phyloP scores from a whole-genome alignment of 1,140 invertebrate genomes.

The Drosophila pseudoananassae region DNA sequence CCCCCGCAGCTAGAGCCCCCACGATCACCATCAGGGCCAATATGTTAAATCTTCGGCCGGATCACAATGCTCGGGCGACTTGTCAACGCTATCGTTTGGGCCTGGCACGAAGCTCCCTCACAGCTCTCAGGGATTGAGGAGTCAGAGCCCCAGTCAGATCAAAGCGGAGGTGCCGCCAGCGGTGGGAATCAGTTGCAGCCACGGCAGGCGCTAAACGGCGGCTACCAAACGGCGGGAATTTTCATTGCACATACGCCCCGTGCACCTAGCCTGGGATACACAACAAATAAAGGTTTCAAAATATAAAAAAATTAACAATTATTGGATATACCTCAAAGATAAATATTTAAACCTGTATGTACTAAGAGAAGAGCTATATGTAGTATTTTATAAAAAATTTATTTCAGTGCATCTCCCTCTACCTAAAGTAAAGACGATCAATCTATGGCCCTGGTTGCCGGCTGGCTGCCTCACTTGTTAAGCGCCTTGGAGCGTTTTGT shows the following conservation, averaged over 20 bases:
- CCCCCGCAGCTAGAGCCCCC: conserved; percentile 12
- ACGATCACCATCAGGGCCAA: conserved; percentile 26
- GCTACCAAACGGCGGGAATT: conserved; percentile 68
- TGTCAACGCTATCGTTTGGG: conserved; percentile 63
- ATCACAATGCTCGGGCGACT: conserved; percentile 76
- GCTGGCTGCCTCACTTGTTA: conserved; percentile 70
- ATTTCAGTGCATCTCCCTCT: conserved; percentile 23
- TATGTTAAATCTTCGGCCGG: conserved; percentile 49
- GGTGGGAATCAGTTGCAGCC: conserved; percentile 61
- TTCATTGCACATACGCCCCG: conserved; percentile 77
- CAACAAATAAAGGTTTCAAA: not conserved
- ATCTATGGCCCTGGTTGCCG: conserved; percentile 57
- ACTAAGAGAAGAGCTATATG: not conserved
- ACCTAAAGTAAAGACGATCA: conserved; percentile 57
- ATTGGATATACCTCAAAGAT: not conserved
- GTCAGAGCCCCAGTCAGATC: conserved; percentile 37
- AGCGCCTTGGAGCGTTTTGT: conserved; percentile 77
- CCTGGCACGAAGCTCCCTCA: conserved; percentile 67
- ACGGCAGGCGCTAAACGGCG: conserved; percentile 73
- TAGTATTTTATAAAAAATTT: not conserved
- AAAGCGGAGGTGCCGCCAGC: conserved; percentile 59
- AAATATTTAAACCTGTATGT: not conserved
- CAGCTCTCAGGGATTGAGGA: conserved; percentile 49
- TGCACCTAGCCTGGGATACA: conserved; percentile 12
- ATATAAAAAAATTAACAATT: not conserved